Conservation (phyloP, 2,888 invertebrate species). For the Cerastis leucographa region DNA sequence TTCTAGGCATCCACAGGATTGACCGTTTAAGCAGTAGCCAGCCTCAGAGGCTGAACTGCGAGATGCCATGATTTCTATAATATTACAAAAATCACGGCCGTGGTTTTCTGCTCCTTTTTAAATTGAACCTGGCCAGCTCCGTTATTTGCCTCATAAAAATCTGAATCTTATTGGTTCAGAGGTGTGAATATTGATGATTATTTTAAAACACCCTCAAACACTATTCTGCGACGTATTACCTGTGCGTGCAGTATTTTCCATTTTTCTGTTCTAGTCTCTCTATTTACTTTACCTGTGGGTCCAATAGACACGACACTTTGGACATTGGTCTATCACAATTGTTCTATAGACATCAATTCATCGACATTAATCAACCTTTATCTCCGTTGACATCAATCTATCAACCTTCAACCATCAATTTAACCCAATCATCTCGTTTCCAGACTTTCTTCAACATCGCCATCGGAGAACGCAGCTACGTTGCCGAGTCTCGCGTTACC, state of each 20-base stretch:
- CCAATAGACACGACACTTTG: background rate
- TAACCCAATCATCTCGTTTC: background rate
- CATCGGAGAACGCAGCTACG: conserved; percentile 93
- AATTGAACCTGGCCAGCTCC: no score
- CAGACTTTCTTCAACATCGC: conserved; percentile 92
- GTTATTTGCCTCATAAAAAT: no score
- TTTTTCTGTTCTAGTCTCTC: background rate
- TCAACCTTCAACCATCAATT: background rate
- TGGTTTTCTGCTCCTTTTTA: no score
- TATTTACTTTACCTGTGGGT: background rate
- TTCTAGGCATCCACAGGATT: no score
- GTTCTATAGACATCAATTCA: background rate
- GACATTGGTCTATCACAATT: no score
- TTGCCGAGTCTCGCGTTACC: conserved; percentile 93
- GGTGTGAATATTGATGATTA: background rate
- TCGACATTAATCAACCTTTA: no score
- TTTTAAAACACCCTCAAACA: background rate
- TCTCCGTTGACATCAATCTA: no score
- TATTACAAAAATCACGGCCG: no score
- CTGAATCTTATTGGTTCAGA: background rate
- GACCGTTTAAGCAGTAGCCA: no score
- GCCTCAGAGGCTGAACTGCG: no score
- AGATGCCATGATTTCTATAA: no score
- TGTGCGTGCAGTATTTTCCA: no score
- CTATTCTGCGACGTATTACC: background rate